These are phyloP conservation scores for Phragmatobia fuliginosa DNA, from an alignment of 2,888 invertebrate species.

Conservation along the genomic window DNA sequence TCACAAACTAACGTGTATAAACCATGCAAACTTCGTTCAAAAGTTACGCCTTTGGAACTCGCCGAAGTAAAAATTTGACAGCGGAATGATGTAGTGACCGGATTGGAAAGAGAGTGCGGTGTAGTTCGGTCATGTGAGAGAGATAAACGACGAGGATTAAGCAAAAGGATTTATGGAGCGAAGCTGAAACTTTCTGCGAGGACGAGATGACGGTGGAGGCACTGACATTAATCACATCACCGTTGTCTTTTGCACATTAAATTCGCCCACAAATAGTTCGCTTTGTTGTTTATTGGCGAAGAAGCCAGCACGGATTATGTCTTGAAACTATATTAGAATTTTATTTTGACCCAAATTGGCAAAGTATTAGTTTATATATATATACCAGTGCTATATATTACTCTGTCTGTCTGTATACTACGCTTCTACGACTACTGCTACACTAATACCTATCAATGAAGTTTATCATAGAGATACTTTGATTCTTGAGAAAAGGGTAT, in stretches of 20 bases:
- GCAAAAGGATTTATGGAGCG: slow-evolving; percentile 21
- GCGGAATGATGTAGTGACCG: slow-evolving; percentile 4
- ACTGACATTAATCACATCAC: slow-evolving; percentile 19
- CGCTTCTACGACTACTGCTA: too few species aligned
- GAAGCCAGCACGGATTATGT: background rate
- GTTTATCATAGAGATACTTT: too few species aligned
- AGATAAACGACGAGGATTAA: slow-evolving; percentile 22
- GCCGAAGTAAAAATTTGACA: slow-evolving; percentile 15
- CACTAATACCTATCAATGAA: too few species aligned
- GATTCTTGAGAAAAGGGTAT: too few species aligned
- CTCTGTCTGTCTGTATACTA: too few species aligned
- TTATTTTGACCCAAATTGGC: background rate
- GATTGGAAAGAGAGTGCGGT: slow-evolving; percentile 10
- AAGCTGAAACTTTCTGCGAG: slow-evolving; percentile 12
- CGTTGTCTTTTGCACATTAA: slow-evolving; percentile 8
- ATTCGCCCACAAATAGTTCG: background rate
- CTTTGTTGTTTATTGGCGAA: background rate
- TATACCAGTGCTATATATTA: too few species aligned
- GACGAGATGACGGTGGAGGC: background rate
- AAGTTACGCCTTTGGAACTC: background rate
- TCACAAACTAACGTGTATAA: background rate
- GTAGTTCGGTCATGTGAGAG: slow-evolving; percentile 14
- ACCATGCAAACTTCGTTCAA: background rate
- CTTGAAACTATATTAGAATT: background rate
- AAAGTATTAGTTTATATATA: background rate